A percentile compares a stretch with the other conserved stretches of the same genome.
phyloP scores from a whole-genome alignment of 2,888 invertebrate species.

The Ectropis crepuscularia region DNA sequence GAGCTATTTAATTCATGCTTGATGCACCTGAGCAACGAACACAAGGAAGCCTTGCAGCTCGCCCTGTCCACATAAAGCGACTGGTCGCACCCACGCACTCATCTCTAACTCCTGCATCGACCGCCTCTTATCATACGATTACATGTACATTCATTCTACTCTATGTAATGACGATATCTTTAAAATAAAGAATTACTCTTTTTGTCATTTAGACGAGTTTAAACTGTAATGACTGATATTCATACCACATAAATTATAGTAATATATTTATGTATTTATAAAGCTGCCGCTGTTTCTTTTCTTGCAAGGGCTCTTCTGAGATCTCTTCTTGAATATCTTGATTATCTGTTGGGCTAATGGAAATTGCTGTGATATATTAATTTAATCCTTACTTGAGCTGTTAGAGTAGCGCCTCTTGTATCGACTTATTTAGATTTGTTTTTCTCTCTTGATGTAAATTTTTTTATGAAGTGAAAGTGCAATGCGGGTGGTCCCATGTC shows the following conservation, averaged over 20 bases:
- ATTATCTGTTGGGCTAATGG: constrained; percentile 70
- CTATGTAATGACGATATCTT: constrained; percentile 39
- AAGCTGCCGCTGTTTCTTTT: constrained; percentile 47
- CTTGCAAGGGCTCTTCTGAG: constrained; percentile 41
- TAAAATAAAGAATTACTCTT: constrained; percentile 39
- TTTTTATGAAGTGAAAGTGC: constrained; percentile 51
- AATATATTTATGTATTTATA: constrained; percentile 50
- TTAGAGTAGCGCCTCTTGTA: constrained; percentile 60
- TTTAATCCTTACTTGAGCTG: constrained; percentile 62
- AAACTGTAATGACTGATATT: constrained; percentile 54
- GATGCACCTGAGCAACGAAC: constrained; percentile 90
- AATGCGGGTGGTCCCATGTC: constrained; percentile 69
- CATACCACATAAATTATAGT: constrained; percentile 55
- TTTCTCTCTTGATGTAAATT: constrained; percentile 53
- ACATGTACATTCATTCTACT: constrained; percentile 41
- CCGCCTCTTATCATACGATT: constrained; percentile 48
- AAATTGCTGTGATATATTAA: constrained; percentile 83
- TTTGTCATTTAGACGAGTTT: constrained; percentile 47
- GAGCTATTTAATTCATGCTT: constrained; percentile 93
- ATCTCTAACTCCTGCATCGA: constrained; percentile 45
- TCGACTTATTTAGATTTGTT: constrained; percentile 61
- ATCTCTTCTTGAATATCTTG: constrained; percentile 39
- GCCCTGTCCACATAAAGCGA: constrained; percentile 83
- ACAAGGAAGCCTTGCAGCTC: constrained; percentile 92
- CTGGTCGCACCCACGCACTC: constrained; percentile 49